These are phyloP conservation scores for Pheosia gnoma DNA, from an alignment of 2,888 invertebrate genomes.

Conservation along the genomic window DNA sequence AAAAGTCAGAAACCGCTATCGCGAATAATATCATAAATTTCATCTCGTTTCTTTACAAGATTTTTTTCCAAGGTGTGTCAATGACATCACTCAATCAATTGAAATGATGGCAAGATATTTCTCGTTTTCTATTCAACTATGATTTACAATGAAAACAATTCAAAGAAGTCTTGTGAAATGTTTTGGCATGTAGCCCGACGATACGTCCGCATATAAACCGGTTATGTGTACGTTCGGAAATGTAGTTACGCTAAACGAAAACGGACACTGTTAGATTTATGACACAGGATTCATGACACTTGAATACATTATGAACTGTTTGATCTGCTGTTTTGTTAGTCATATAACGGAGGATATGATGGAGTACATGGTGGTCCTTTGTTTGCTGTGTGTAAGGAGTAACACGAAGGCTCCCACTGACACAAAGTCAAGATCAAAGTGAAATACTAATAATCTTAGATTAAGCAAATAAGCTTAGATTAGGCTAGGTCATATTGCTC, in stretches of 20 bases:
- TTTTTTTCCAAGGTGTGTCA: slow-evolving; percentile 32
- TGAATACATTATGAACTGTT: slow-evolving; percentile 41
- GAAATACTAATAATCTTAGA: no score
- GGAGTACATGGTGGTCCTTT: slow-evolving; percentile 16
- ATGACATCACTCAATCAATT: slow-evolving; percentile 43
- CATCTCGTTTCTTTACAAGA: slow-evolving; percentile 10
- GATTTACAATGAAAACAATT: slow-evolving; percentile 47
- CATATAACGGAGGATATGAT: slow-evolving; percentile 22
- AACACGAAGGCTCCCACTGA: not conserved
- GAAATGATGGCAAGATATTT: slow-evolving; percentile 26
- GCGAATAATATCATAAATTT: slow-evolving; percentile 18
- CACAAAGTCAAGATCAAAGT: not conserved
- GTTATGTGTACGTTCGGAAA: slow-evolving; percentile 40
- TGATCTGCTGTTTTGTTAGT: slow-evolving; percentile 36
- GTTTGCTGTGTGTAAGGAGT: not conserved
- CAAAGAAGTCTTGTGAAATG: slow-evolving; percentile 43
- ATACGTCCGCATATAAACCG: slow-evolving; percentile 28
- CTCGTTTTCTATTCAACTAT: slow-evolving; percentile 30
- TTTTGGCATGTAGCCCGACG: slow-evolving; percentile 54
- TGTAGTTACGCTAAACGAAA: slow-evolving; percentile 47
- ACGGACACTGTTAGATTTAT: slow-evolving; percentile 49
- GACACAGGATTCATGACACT: slow-evolving; percentile 41
- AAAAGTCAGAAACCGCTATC: slow-evolving; percentile 24
- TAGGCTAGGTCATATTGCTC: no score
- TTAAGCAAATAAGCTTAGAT: no score